Evolutionary conservation across 2,113 vertebrate species (phyloP).

Genomic region (Accipiter virgatus): DNA sequence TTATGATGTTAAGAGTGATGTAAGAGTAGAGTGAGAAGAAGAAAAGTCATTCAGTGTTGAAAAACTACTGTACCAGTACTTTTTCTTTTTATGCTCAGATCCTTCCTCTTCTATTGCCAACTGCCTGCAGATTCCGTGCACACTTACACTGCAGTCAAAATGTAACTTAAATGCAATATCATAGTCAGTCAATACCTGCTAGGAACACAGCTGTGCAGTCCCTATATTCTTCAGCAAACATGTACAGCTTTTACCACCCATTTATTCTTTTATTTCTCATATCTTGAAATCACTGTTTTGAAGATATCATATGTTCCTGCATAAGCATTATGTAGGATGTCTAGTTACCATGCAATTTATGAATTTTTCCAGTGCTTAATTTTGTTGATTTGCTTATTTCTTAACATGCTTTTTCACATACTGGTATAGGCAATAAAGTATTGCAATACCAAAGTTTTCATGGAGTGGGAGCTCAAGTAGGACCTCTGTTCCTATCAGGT

Average conservation of each 20-base stretch:
- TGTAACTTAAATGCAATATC: neutral
- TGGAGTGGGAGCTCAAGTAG: neutral
- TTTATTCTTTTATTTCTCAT: neutral
- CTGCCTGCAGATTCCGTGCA: neutral
- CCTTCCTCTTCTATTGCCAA: neutral
- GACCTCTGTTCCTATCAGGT: neutral
- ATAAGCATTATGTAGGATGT: neutral
- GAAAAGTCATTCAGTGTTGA: neutral
- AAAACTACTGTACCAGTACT: neutral
- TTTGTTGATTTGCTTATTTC: neutral
- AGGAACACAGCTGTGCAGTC: neutral
- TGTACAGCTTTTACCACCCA: neutral
- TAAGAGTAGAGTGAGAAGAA: neutral
- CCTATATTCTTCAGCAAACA: neutral
- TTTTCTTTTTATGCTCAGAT: neutral
- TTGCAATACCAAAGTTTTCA: neutral
- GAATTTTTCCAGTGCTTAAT: neutral
- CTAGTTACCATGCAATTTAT: neutral
- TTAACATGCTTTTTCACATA: neutral
- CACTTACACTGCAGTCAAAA: neutral
- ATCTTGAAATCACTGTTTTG: neutral
- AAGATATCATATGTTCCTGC: neutral
- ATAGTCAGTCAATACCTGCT: neutral
- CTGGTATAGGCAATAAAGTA: neutral
- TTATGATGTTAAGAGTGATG: neutral